A percentile compares a stretch with the other conserved stretches of the same genome.
These are phyloP conservation scores for Drosophila nigrodunni DNA, from an alignment of 1,140 invertebrate genomes.

Conservation along the genomic window DNA sequence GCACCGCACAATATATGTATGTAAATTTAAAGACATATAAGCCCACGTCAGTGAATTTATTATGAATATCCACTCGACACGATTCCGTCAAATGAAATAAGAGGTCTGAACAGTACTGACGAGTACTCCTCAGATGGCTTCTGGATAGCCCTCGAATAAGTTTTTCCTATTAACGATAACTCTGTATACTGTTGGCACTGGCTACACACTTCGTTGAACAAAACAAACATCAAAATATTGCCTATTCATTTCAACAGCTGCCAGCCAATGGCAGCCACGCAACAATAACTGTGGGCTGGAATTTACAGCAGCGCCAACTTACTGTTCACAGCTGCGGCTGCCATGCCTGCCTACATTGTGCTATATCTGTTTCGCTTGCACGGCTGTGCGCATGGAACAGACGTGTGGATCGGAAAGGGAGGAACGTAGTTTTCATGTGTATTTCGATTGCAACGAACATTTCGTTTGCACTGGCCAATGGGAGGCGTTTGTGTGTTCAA, in stretches of 20 bases:
- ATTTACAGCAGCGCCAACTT: constrained; percentile 23
- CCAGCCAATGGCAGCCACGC: constrained; percentile 57
- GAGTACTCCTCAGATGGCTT: constrained; percentile 85
- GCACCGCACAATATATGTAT: constrained; percentile 73
- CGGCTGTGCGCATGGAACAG: not conserved
- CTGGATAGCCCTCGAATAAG: constrained; percentile 85
- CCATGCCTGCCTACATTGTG: constrained; percentile 36
- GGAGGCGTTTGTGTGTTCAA: constrained; percentile 47
- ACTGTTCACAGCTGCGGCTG: constrained; percentile 22
- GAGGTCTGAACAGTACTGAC: constrained; percentile 85
- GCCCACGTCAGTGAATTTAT: constrained; percentile 84
- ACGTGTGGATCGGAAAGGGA: constrained; percentile 39
- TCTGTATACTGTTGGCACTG: constrained; percentile 76
- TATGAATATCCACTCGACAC: constrained; percentile 85
- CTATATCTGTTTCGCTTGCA: constrained; percentile 43
- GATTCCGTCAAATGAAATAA: constrained; percentile 85
- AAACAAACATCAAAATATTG: constrained; percentile 81
- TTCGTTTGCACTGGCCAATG: constrained; percentile 52
- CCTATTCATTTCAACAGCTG: constrained; percentile 67
- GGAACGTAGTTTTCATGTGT: constrained; percentile 18
- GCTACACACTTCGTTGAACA: constrained; percentile 78
- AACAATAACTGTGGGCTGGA: constrained; percentile 47
- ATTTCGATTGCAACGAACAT: constrained; percentile 21
- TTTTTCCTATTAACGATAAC: constrained; percentile 84
- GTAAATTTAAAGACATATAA: constrained; percentile 82